Base-by-base conservation (phyloP, 2,888 invertebrate genomes). In the Acrobasis suavella region DNA sequence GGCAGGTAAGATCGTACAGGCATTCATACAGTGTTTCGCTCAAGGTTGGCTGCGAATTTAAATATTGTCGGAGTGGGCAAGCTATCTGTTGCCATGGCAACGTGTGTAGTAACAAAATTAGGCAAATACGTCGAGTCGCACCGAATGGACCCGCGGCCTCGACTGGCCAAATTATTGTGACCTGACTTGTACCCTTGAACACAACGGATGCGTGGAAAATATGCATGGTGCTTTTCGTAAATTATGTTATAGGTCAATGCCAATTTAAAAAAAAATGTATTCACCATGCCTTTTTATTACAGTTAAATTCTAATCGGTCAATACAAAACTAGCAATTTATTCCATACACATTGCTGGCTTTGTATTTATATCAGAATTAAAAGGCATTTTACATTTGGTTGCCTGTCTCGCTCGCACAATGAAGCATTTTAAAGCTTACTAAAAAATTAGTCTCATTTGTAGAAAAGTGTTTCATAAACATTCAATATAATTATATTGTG, bases 41-140 rank as follows among this genome's bases (percentile, higher is more conserved):
- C 74, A 77, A 82, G 80, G 76, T 76, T 69, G 64, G 62, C 73
- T 72, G 73, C 73, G 74, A 77, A 69, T 75, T 73, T 74, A 74
- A 80, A 80, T 76, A 76, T 77, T 74, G 62, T 70, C 73, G 67
- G 60, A 32, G 32, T 32, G 70, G 68, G 71, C 73, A 74, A 75
- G 69, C 32, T 63, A 65, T 65, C 66, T 55, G 84, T 89, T 71
- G 71, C 75, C 72, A 84, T 82, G 72, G 77, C 67, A 64, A 88
- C 86, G 67, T 54, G 71, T 74, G 78, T 82, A 85, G 80, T 86
- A 89, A 89, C 89, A 90, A 85, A 85, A 86, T 89, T 87, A 83
- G 80, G 84, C 78, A 82, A 84, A 82, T 80, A 80, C 73, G 69
- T 14, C 42, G 58, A 17, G 22, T 22, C 70, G 51, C 64, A 60